Conservation (phyloP, 2,797 vertebrate species). For the Falco biarmicus region DNA sequence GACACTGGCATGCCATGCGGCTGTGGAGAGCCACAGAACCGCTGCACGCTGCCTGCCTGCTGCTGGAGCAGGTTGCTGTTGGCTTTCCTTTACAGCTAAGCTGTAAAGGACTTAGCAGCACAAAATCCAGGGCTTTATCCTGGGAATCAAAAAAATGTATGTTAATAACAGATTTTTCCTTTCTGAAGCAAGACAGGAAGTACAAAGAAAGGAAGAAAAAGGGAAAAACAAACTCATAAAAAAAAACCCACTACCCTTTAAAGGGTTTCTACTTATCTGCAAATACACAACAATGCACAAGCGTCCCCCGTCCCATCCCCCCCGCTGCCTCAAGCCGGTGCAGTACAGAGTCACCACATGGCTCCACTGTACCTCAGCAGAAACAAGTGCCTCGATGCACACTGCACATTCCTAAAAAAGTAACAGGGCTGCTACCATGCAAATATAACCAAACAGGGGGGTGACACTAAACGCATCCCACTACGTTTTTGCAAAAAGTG, state of each 20-base stretch:
- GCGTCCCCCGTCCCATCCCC: too few species aligned
- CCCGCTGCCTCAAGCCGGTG: rapidly evolving
- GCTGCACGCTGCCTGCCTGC: neutral
- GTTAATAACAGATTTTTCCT: neutral
- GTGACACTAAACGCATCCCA: neutral
- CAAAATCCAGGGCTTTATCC: slow-evolving; percentile 4
- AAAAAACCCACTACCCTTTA: neutral
- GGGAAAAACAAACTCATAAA: neutral
- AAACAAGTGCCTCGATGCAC: neutral
- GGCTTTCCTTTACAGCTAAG: neutral
- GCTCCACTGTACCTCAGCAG: neutral
- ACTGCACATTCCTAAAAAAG: neutral
- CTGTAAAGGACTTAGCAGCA: neutral
- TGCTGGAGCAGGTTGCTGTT: neutral
- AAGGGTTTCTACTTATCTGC: neutral
- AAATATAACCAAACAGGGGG: neutral
- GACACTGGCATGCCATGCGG: rapidly evolving
- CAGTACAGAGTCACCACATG: rapidly evolving
- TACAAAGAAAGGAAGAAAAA: neutral
- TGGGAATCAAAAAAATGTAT: neutral
- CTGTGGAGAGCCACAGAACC: neutral
- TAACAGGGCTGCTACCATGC: neutral
- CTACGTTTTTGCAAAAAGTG: rapidly evolving
- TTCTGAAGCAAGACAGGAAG: neutral
- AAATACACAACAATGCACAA: neutral